Evolutionary conservation across 2,888 invertebrate genomes (phyloP), one percentile per base, ranked within the genome.

Genomic region (Polydrusus pterygomalis): DNA sequence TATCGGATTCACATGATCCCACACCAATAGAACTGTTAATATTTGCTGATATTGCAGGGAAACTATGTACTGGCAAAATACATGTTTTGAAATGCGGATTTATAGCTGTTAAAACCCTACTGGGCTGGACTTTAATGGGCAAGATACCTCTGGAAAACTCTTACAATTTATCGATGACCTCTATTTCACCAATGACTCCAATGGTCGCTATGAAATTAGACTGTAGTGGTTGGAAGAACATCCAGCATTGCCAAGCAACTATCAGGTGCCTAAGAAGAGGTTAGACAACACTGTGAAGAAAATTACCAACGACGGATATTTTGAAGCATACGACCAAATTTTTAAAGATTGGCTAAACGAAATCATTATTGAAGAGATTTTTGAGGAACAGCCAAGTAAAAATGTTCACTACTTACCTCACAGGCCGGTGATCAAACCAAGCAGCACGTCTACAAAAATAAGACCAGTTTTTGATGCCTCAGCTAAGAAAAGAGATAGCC

Each of bases 131-230:
- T 5, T 56, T 78, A 9, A 77, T 71, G 64, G 76, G 77, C 9
- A 68, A 60, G 54, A 17, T 58, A 10, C 43, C 63, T 20, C 10
- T 45, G 43, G 11, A 64, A 8, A 3, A 0, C 34, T 8, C 17
- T 7, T 30, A 6, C 13, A 38, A 51, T 54, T 9, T 38, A 9
- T 25, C 49, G 9, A 72, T 67, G 64, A 15, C 72, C 1, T 38
- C 25, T 15, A 15, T 68, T n/a, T 54, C 51, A 15, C 8, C 9
- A 11, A 71, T 1, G 60, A 78, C 51, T 34, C 45, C 3, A 70
- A 72, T n/a, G 78, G 78, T n/a, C 34, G 77, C 9, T 80, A 79
- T 75, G 79, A 76, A 45, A 76, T 79, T 10, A 51, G 58, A 38
- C 60, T 79, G n/a, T 74, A 78, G 13, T 76, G 78, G 79, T 25